These are phyloP conservation scores for Falco peregrinus DNA, from an alignment of 2,797 vertebrate species.

Conservation along the genomic window DNA sequence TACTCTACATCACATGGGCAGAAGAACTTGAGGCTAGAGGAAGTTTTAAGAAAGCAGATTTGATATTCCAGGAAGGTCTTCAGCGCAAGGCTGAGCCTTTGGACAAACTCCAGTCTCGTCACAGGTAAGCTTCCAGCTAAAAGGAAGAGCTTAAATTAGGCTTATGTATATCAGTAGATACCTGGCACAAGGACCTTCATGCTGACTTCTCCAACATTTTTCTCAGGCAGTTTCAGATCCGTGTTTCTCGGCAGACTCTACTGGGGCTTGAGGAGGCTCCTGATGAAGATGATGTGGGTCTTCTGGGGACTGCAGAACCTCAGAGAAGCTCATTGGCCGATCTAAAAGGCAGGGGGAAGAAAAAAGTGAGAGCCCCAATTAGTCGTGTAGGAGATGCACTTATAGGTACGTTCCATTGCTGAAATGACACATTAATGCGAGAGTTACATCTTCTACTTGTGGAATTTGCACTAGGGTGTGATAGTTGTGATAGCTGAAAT, in stretches of 20 bases:
- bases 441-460: neutral
- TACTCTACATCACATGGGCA: constrained; percentile 93
- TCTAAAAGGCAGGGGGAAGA: constrained; percentile 90
- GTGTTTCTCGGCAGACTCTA: constrained; percentile 88
- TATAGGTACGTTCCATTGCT: constrained; percentile 77
- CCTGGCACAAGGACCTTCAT: neutral
- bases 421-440: neutral
- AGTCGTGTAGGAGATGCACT: constrained; percentile 81
- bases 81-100: constrained; percentile 84
- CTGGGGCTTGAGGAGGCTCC: constrained; percentile 76
- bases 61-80: constrained; percentile 89
- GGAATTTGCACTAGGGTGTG: neutral
- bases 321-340: constrained; percentile 86
- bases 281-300: constrained; percentile 66
- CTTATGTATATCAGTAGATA: neutral
- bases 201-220: neutral
- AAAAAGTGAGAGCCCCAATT: constrained; percentile 84
- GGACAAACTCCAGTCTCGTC: constrained; percentile 88
- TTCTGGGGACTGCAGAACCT: constrained; percentile 62
- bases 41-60: constrained; percentile 88
- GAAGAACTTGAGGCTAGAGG: constrained; percentile 90
- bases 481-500: neutral
- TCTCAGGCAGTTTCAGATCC: constrained; percentile 90
- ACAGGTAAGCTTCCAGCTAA: constrained; percentile 79
- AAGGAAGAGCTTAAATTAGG: neutral